phyloP scores from a whole-genome alignment of 2,888 invertebrate genomes.

The Sympetrum striolatum region DNA sequence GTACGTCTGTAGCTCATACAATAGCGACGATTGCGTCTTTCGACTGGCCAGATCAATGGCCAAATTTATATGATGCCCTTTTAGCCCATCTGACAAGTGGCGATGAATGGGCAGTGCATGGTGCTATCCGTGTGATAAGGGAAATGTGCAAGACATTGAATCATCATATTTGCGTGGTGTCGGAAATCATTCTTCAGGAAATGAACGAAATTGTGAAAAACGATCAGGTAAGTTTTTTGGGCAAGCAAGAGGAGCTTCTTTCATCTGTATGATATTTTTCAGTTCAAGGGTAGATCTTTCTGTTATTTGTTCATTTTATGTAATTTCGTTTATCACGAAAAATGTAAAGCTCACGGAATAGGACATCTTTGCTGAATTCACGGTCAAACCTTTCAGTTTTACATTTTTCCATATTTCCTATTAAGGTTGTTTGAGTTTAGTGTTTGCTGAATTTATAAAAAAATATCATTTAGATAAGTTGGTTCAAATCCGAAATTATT shows the following conservation, averaged over 20 bases:
- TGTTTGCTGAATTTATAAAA: too few species aligned
- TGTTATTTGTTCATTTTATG: too few species aligned
- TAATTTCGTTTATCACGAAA: too few species aligned
- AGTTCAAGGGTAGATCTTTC: neutral
- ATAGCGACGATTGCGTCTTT: conserved; percentile 74
- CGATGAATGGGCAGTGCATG: conserved; percentile 68
- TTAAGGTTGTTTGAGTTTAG: too few species aligned
- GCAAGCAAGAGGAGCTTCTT: neutral
- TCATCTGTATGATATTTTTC: neutral
- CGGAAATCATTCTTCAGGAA: conserved; percentile 73
- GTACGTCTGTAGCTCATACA: conserved; percentile 72
- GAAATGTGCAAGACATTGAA: conserved; percentile 74
- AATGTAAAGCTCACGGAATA: too few species aligned
- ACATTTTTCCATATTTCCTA: too few species aligned
- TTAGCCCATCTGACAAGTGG: conserved; percentile 69
- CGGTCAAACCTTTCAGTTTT: too few species aligned
- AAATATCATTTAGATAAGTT: too few species aligned
- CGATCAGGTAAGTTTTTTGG: conserved; percentile 60
- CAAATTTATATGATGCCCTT: conserved; percentile 71
- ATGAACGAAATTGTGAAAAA: conserved; percentile 72
- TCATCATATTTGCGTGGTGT: conserved; percentile 69
- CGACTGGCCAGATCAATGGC: conserved; percentile 78
- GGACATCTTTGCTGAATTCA: too few species aligned
- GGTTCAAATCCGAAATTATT: too few species aligned
- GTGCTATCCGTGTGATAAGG: conserved; percentile 74